phyloP scores from a whole-genome alignment of 2,113 vertebrate species.

The Lycaon pictus region DNA sequence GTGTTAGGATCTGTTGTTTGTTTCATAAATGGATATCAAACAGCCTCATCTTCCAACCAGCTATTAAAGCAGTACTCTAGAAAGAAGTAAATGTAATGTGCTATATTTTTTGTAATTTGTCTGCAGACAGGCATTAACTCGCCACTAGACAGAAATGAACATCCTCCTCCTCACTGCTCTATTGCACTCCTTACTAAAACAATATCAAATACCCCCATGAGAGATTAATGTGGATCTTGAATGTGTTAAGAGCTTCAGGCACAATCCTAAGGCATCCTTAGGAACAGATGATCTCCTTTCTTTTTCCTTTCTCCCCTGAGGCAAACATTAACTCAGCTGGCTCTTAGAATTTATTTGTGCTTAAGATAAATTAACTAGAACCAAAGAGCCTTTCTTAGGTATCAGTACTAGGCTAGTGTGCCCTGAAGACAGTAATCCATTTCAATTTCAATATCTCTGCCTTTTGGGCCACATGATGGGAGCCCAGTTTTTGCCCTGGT shows the following conservation, averaged over 20 bases:
- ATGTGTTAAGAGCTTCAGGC: constrained; percentile 71
- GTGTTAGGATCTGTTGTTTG: background rate
- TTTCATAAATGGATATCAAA: constrained; percentile 36
- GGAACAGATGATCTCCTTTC: constrained; percentile 65
- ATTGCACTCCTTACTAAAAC: background rate
- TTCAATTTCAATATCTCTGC: constrained; percentile 37
- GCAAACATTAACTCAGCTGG: constrained; percentile 72
- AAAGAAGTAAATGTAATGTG: constrained; percentile 23
- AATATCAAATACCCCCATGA: background rate
- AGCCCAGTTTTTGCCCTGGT: background rate
- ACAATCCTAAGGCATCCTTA: constrained; percentile 20
- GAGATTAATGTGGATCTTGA: background rate
- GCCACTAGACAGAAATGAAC: constrained; percentile 8
- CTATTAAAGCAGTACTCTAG: background rate
- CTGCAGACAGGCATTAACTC: constrained; percentile 51
- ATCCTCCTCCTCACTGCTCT: background rate
- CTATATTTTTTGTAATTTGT: constrained; percentile 41
- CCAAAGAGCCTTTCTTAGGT: constrained; percentile 61
- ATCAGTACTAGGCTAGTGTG: background rate
- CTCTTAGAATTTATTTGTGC: constrained; percentile 71
- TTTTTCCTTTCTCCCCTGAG: constrained; percentile 67
- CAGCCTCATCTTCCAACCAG: background rate
- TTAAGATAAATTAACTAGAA: constrained; percentile 78
- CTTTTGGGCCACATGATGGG: background rate
- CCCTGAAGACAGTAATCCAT: constrained; percentile 52